Evolutionary conservation across 2,888 invertebrate genomes (phyloP).

Genomic region (Oscheius myriophilus): DNA sequence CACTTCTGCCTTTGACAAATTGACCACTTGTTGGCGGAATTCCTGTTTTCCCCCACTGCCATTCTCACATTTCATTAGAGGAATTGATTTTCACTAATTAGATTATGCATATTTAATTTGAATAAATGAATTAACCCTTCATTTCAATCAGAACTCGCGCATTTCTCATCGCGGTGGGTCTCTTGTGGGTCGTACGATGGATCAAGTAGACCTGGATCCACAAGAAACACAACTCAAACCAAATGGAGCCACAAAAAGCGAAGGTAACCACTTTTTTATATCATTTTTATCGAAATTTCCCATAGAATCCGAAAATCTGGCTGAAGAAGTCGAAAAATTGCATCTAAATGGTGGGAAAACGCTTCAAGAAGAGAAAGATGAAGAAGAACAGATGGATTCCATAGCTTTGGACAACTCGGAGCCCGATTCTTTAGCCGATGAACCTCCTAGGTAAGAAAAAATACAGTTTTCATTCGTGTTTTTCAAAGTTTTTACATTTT

Average conservation of each 20-base stretch:
- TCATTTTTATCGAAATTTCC: neutral
- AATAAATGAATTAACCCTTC: neutral
- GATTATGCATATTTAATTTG: neutral
- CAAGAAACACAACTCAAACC: neutral
- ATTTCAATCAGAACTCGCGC: neutral
- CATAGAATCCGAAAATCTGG: neutral
- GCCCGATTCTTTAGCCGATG: constrained; percentile 11
- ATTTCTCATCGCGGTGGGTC: no score
- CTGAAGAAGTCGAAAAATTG: neutral
- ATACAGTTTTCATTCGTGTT: neutral
- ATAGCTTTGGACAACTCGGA: constrained; percentile 27
- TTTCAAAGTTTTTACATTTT: neutral
- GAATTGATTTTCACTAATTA: constrained; percentile 12
- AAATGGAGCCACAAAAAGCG: neutral
- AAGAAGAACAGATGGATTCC: constrained; percentile 31
- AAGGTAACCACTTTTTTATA: neutral
- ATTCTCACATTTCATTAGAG: constrained; percentile 2
- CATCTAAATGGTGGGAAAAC: constrained; percentile 5
- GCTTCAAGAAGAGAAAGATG: constrained; percentile 26
- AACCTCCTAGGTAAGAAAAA: constrained; percentile 1
- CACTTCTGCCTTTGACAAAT: constrained; percentile 24
- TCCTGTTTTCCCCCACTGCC: neutral
- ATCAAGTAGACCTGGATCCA: neutral
- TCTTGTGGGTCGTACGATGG: neutral
- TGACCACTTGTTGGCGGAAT: constrained; percentile 19